Percentiles rank a stretch among this genome's conserved stretches.
Conservation (phyloP, 2,113 vertebrate species). For the Ellobius talpinus region DNA sequence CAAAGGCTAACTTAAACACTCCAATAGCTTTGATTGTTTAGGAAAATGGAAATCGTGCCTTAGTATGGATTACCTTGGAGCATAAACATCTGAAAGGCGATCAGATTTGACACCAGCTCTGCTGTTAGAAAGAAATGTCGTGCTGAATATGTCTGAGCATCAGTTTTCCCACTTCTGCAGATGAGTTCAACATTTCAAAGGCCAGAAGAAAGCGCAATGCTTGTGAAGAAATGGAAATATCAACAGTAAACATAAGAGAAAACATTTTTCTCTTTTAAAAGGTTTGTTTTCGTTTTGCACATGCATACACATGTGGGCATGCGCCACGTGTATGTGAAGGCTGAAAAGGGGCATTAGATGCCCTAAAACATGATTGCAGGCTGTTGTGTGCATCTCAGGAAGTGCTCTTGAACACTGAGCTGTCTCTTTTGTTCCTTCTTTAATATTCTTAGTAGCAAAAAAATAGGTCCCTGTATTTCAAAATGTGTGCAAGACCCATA, state of each 20-base stretch:
- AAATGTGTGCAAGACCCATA: background rate
- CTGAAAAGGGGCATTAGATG: background rate
- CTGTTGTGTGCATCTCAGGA: background rate
- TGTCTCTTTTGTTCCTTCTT: background rate
- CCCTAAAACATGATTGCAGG: background rate
- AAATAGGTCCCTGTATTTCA: constrained; percentile 39
- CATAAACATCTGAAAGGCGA: constrained; percentile 53
- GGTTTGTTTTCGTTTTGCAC: background rate
- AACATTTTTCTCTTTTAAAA: background rate
- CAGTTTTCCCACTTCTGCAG: constrained; percentile 54
- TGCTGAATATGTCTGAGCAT: constrained; percentile 7
- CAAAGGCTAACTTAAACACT: constrained; percentile 46
- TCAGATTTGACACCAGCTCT: constrained; percentile 55
- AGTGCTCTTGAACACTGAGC: background rate
- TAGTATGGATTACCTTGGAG: constrained; percentile 61
- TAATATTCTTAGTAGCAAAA: constrained; percentile 35
- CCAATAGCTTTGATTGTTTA: constrained; percentile 59
- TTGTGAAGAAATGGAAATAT: constrained; percentile 55
- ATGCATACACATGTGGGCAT: background rate
- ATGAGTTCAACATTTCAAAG: constrained; percentile 63
- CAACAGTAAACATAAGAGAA: constrained; percentile 4
- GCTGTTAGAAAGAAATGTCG: constrained; percentile 63
- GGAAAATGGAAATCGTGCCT: constrained; percentile 38
- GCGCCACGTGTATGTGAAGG: background rate
- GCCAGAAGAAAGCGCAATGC: constrained; percentile 51